Evolutionary conservation across 2,888 invertebrate genomes (phyloP).

Genomic region (Cistogaster globosa): DNA sequence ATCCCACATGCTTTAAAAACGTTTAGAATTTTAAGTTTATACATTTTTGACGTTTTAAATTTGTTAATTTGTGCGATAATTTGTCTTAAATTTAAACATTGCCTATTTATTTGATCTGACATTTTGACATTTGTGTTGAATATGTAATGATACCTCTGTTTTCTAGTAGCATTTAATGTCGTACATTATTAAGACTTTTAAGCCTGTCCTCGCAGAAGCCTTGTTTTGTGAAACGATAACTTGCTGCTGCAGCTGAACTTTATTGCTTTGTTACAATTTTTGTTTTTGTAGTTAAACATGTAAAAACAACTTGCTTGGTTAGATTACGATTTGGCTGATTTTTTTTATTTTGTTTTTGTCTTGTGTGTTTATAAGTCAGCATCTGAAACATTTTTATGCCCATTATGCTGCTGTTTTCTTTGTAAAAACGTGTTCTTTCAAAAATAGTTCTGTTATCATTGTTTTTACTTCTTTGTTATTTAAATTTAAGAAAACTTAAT

Average conservation of each 20-base stretch:
- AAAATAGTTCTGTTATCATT: slow-evolving; percentile 46
- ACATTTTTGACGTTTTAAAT: too few species aligned
- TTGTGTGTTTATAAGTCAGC: slow-evolving; percentile 19
- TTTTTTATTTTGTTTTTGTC: slow-evolving; percentile 27
- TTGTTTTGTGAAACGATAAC: slow-evolving; percentile 22
- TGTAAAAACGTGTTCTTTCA: slow-evolving; percentile 32
- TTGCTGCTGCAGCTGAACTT: slow-evolving; percentile 34
- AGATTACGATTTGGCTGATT: slow-evolving; percentile 43
- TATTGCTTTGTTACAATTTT: slow-evolving; percentile 27
- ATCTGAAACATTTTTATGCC: slow-evolving; percentile 26
- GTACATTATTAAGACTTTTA: background rate
- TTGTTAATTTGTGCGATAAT: too few species aligned
- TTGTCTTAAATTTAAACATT: too few species aligned
- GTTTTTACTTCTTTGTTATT: slow-evolving; percentile 48
- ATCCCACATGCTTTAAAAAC: too few species aligned
- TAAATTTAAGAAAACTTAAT: slow-evolving; percentile 26
- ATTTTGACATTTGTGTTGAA: too few species aligned
- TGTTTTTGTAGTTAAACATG: slow-evolving; percentile 23
- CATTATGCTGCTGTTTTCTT: slow-evolving; percentile 44
- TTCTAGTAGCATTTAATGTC: too few species aligned
- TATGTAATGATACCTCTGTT: too few species aligned
- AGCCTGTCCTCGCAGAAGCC: background rate
- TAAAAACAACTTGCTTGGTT: slow-evolving; percentile 52
- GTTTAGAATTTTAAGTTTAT: too few species aligned
- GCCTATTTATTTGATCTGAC: too few species aligned